Base-by-base conservation (phyloP, 2,113 vertebrate species). In the Neoarius graeffei region DNA sequence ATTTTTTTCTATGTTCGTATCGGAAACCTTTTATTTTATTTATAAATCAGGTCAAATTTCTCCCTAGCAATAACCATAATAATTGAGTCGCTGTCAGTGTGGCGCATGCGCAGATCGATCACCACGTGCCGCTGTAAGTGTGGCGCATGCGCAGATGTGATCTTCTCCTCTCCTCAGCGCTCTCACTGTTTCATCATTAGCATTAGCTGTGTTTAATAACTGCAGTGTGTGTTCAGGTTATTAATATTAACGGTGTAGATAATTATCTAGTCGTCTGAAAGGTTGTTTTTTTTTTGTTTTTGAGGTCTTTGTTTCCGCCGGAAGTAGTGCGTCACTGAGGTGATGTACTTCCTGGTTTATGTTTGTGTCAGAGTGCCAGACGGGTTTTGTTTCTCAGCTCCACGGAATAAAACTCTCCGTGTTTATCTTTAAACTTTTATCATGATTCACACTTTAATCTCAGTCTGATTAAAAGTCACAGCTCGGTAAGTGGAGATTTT, bases 291-390 rank as follows among this genome's bases (percentile, higher is more conserved):
- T 48, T 7, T 23, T 17, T 67, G 52, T 73, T 0, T 35, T 35
- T 50, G 9, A 2, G 3, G 10, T 3, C 6, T 76, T 25, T 10
- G 50, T 23, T 91, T 89, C 80, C 85, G 83, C 79, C 83, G 81
- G 91, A 89, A 89, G 50, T 73, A 19, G 13, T 14, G 23, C 85
- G 77, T 25, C 88, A 80, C 25, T 10, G 62, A 25, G 42, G 77
- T 87, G 59, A 71, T 66, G 10, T 79, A 76, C 86, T 91, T 91
- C 88, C 88, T 67, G 88, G 69, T 89, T 89, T 80, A 74, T 89
- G 88, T 86, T 87, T 87, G 86, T 64, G 73, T 56, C 71, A 77
- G 85, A 27, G 27, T 27, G 50, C 27, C 50, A 7, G 71, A 19
- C 52, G 67, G 42, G 27, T 67, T 77, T 84, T 64, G 1, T 30